Percentiles rank a stretch among this genome's conserved stretches.
Conservation (phyloP, 2,113 vertebrate species). For the Pavo muticus region DNA sequence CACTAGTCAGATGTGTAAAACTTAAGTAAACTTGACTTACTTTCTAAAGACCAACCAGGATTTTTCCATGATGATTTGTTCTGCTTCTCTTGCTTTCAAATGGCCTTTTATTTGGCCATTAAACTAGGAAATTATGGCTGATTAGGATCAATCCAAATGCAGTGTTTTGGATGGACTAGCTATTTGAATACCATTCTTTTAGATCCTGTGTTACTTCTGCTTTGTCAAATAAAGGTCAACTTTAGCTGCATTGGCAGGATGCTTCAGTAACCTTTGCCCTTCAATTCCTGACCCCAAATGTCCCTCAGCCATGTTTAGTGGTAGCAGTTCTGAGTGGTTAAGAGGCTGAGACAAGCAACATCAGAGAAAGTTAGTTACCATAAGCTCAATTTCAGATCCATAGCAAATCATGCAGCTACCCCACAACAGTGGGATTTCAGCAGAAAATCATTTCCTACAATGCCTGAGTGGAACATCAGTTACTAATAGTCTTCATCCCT, state of each 20-base stretch:
- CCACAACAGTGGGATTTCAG: not conserved
- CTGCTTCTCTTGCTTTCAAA: constrained; percentile 77
- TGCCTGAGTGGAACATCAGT: not conserved
- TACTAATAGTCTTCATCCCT: not conserved
- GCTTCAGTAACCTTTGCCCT: constrained; percentile 64
- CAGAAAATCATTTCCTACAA: not conserved
- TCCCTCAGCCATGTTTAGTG: not conserved
- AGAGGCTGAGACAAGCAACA: not conserved
- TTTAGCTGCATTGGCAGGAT: constrained; percentile 40
- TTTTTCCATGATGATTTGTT: constrained; percentile 55
- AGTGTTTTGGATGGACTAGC: constrained; percentile 53
- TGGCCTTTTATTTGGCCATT: constrained; percentile 74
- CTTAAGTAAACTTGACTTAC: constrained; percentile 53
- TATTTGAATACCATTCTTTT: constrained; percentile 52
- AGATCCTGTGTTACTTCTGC: constrained; percentile 36
- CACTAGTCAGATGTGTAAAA: constrained; percentile 46
- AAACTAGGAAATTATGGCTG: constrained; percentile 72
- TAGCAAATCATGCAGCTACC: not conserved
- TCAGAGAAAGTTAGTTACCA: not conserved
- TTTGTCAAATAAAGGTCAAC: constrained; percentile 74
- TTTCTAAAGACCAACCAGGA: constrained; percentile 12
- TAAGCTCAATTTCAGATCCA: not conserved
- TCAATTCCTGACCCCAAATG: constrained; percentile 53
- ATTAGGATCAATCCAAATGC: constrained; percentile 73
- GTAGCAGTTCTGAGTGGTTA: constrained; percentile 13